Percentiles rank a stretch among this genome's conserved stretches.
phyloP scores from a whole-genome alignment of 2,888 invertebrate genomes.

The Hemaris fuciformis region DNA sequence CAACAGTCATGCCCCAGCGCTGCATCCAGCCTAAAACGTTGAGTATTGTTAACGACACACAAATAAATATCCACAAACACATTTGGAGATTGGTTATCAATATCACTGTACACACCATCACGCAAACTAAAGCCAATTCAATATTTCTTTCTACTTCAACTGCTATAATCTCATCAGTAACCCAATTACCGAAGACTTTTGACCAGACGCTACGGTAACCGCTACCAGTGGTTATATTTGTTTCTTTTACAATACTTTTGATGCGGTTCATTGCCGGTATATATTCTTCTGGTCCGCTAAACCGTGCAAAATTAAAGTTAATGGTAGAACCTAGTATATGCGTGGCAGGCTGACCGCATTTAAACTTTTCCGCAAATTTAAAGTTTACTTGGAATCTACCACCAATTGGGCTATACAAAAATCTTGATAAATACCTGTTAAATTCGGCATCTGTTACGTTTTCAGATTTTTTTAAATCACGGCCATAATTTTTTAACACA shows the following conservation, averaged over 20 bases:
- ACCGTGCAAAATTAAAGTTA: constrained; percentile 83
- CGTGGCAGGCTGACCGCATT: constrained; percentile 83
- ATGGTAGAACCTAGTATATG: constrained; percentile 83
- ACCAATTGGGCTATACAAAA: constrained; percentile 85
- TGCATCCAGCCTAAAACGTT: constrained; percentile 90
- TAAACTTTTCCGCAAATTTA: constrained; percentile 80
- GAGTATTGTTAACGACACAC: constrained; percentile 87
- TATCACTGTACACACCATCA: constrained; percentile 88
- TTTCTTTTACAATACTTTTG: constrained; percentile 77
- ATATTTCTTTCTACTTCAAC: constrained; percentile 89
- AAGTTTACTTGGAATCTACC: constrained; percentile 86
- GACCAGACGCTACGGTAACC: constrained; percentile 86
- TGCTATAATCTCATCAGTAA: constrained; percentile 89
- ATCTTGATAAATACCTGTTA: constrained; percentile 84
- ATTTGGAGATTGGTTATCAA: constrained; percentile 89
- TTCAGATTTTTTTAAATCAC: constrained; percentile 72
- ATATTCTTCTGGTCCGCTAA: constrained; percentile 84
- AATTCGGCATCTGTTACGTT: constrained; percentile 79
- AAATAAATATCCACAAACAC: constrained; percentile 89
- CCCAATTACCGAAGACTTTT: constrained; percentile 87
- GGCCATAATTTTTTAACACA: constrained; percentile 79
- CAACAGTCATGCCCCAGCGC: constrained; percentile 90
- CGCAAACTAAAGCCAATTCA: constrained; percentile 87
- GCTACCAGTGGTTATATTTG: constrained; percentile 83
- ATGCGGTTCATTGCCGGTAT: constrained; percentile 87